These are phyloP conservation scores for Pseudorhiza aurosa DNA, from an alignment of 30 jellyfish, hydroid and myxozoan genomes.

Conservation along the genomic window DNA sequence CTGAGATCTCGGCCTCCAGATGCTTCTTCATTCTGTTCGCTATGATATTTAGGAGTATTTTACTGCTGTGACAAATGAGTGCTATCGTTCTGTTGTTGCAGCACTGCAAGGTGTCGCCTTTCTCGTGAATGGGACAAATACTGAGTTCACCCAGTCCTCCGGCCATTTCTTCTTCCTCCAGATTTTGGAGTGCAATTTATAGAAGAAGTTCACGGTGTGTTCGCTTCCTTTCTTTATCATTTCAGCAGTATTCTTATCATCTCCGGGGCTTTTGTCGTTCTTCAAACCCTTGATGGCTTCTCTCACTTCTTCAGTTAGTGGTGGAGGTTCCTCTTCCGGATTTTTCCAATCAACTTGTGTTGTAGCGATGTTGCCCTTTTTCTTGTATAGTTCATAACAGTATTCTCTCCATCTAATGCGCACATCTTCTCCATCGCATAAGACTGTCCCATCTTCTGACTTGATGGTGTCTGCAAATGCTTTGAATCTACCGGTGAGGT, in stretches of 20 bases:
- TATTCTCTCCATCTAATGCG: slow-evolving; percentile 17
- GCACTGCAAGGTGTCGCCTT: slow-evolving; percentile 38
- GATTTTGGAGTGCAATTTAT: slow-evolving; percentile 27
- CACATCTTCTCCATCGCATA: slow-evolving; percentile 8
- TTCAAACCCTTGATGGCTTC: slow-evolving; percentile 45
- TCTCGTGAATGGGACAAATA: slow-evolving; percentile 49
- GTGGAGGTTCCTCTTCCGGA: slow-evolving; percentile 37
- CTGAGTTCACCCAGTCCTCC: slow-evolving; percentile 26
- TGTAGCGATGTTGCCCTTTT: no score
- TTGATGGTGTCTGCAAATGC: background rate
- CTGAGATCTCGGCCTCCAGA: slow-evolving; percentile 12
- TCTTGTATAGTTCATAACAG: slow-evolving; percentile 3
- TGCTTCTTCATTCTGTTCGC: slow-evolving; percentile 7
- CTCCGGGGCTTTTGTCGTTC: slow-evolving; percentile 43
- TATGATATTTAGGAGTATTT: slow-evolving; percentile 35
- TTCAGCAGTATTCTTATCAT: slow-evolving; percentile 31
- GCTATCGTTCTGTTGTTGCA: slow-evolving; percentile 36
- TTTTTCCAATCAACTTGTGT: no score
- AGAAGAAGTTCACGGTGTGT: background rate
- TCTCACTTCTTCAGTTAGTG: slow-evolving; percentile 13
- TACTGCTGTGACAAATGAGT: slow-evolving; percentile 43
- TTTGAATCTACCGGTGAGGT: background rate
- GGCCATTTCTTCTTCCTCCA: slow-evolving; percentile 42
- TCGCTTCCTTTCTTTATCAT: slow-evolving; percentile 15
- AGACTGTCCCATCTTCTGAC: background rate